Evolutionary conservation across 2,113 vertebrate species (phyloP).

Genomic region (Lamprologus lemairii): DNA sequence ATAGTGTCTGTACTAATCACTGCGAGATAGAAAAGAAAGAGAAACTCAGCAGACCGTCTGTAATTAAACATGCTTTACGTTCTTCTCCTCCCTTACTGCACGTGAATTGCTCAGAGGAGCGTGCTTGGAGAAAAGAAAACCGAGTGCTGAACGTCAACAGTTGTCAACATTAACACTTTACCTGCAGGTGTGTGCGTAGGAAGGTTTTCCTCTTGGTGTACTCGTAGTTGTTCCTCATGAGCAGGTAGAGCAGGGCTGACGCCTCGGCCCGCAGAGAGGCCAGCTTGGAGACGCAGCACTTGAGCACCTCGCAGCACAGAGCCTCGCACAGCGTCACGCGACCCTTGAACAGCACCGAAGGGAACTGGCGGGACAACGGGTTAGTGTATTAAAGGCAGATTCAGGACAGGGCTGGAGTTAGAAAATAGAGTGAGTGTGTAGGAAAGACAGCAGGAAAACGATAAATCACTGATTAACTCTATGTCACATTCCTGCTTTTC

Average conservation of each 20-base stretch:
- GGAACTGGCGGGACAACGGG: constrained; percentile 73
- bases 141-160: background rate
- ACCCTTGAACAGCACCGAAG: constrained; percentile 89
- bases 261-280: constrained; percentile 83
- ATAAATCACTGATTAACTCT: background rate
- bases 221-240: constrained; percentile 97
- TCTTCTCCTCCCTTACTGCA: background rate
- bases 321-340: constrained; percentile 89
- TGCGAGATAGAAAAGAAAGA: background rate
- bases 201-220: constrained; percentile 93
- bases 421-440: background rate
- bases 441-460: background rate
- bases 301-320: constrained; percentile 93
- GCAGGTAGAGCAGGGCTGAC: constrained; percentile 89
- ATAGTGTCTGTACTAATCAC: background rate
- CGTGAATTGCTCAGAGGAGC: rapidly evolving
- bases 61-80: background rate
- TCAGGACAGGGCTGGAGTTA: background rate
- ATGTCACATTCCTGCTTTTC: background rate
- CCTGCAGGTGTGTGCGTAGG: constrained; percentile 92
- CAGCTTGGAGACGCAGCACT: constrained; percentile 92
- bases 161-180: constrained; percentile 25
- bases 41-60: background rate
- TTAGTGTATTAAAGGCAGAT: background rate
- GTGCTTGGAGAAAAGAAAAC: background rate